Evolutionary conservation across 2,888 invertebrate genomes (phyloP), one percentile per base, ranked within the genome.

Genomic region (Theretra japonica): DNA sequence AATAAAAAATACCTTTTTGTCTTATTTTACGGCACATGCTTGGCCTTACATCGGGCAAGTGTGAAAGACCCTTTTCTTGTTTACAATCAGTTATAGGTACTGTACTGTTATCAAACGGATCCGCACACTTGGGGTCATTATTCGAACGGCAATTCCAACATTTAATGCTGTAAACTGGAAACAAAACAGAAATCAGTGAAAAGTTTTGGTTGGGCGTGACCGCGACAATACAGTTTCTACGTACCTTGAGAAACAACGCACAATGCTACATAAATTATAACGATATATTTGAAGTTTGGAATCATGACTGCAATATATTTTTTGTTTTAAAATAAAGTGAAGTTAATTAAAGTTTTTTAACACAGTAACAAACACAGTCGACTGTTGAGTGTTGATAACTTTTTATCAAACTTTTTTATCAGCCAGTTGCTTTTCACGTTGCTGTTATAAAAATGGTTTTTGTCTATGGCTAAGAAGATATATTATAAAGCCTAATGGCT

Each of bases 121-220:
- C 98, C 0, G 97, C 96, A 86, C 98, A 98, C 92, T 98, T 97
- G 0, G 98, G 97, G 90, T 98, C 98, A 72, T 96, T 96, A 83
- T 97, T 97, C 0, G 98, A 98, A 76, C 98, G 96, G 83, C 98
- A 98, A 70, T 96, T 97, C 98, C 98, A 98, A 85, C 98, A 98
- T 94, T 98, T 98, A 68, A 97, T 97, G 73, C 96, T 94, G 69
- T 91, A 86, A 76, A 95, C 97, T 97, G 85, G 73, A 92, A 92
- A 76, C 62, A 71, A 74, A 74, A 79, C 28, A 17, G 6, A 28
- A 70, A 60, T 71, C 25, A 65, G 19, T 56, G 72, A 73, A 62
- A 30, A 74, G 70, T 50, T 74, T 58, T 56, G 17, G 76, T 77
- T 82, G 89, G 90, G 91, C 88, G 90, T 91, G 88, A 82, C 91